Evolutionary conservation across 2,113 vertebrate genomes (phyloP).

Genomic region (Rhineura floridana): DNA sequence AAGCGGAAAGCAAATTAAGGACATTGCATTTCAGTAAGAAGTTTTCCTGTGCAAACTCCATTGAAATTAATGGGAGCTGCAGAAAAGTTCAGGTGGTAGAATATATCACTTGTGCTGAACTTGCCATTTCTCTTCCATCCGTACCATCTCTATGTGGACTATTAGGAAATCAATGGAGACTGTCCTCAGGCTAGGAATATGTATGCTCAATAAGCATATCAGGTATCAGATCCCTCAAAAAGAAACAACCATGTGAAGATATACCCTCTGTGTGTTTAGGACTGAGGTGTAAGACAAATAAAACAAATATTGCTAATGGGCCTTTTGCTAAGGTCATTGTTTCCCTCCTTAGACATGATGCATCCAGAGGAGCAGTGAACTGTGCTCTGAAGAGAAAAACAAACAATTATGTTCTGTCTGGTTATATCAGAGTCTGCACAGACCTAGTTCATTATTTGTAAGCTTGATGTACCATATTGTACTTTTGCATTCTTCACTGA

Average conservation of each 20-base stretch:
- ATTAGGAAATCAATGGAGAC: not conserved
- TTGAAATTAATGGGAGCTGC: not conserved
- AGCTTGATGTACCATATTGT: conserved; percentile 29
- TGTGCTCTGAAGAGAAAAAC: conserved; percentile 21
- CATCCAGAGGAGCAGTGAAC: not conserved
- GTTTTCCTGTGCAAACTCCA: not conserved
- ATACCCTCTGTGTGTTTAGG: not conserved
- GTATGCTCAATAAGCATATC: not conserved
- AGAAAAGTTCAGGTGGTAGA: not conserved
- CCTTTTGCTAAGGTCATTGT: not conserved
- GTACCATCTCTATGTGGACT: not conserved
- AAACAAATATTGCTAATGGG: conserved; percentile 10
- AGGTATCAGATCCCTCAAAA: not conserved
- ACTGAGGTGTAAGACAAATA: not conserved
- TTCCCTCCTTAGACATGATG: not conserved
- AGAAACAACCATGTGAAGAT: not conserved
- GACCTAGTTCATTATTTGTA: conserved; percentile 15
- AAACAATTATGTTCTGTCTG: conserved; percentile 29
- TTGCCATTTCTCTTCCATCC: not conserved
- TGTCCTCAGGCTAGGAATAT: not conserved
- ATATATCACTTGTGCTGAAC: not conserved
- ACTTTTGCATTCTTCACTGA: conserved; percentile 7
- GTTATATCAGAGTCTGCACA: conserved; percentile 8
- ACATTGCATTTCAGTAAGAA: not conserved
- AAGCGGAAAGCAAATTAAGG: not conserved